Evolutionary conservation across 2,888 invertebrate species (phyloP).

Genomic region (Platycnemis pennipes): DNA sequence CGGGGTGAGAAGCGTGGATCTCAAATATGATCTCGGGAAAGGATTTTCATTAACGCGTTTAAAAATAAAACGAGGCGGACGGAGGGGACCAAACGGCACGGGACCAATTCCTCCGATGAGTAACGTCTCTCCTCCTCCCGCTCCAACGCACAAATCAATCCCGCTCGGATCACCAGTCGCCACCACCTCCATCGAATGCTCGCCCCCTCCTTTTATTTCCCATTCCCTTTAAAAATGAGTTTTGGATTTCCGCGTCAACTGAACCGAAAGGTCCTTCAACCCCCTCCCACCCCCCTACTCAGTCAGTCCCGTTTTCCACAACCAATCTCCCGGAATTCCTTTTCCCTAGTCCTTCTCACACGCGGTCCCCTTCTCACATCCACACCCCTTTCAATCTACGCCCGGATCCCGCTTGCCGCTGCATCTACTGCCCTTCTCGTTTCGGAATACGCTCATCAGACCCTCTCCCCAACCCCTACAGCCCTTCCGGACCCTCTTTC

Average conservation of each 20-base stretch:
- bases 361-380: background rate
- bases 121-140: background rate
- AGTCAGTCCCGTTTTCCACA: no score
- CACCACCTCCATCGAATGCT: background rate
- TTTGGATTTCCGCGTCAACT: constrained; percentile 50
- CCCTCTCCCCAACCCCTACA: no score
- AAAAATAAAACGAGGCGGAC: background rate
- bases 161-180: background rate
- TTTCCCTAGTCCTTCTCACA: background rate
- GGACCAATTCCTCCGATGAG: constrained; percentile 33
- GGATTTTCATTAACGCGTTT: background rate
- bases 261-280: constrained; percentile 48
- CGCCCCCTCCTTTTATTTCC: background rate
- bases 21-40: background rate
- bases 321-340: background rate
- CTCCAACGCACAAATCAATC: background rate
- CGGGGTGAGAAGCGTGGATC: background rate
- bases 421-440: no score
- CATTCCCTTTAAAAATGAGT: constrained; percentile 54
- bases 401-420: no score
- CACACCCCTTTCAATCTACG: background rate
- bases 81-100: background rate
- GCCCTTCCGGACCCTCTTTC: no score
- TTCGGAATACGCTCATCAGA: no score
- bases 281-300: background rate